Evolutionary conservation across 37 sponge, comb jelly and placozoan species (phyloP).

Genomic region (Mnemiopsis leidyi): DNA sequence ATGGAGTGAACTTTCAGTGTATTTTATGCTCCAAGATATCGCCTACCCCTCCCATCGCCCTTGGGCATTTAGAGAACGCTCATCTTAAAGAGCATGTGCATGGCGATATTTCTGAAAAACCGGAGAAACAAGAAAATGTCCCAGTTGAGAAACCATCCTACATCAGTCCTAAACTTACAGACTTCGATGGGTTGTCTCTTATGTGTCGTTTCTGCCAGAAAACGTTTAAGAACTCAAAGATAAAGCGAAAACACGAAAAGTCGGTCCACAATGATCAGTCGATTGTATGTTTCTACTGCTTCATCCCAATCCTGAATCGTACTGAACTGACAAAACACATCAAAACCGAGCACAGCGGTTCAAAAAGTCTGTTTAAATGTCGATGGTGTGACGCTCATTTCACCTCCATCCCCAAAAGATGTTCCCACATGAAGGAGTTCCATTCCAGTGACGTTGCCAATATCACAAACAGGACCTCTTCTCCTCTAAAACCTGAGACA

Average conservation of each 20-base stretch:
- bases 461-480: constrained; percentile 6
- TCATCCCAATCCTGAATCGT: constrained; percentile 48
- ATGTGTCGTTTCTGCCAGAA: constrained; percentile 65
- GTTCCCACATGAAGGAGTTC: constrained; percentile 58
- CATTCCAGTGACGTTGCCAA: constrained; percentile 60
- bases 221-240: constrained; percentile 34
- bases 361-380: constrained; percentile 60
- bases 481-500: background rate
- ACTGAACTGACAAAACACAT: constrained; percentile 65
- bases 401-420: constrained; percentile 53
- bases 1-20: constrained; percentile 36
- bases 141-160: background rate
- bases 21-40: constrained; percentile 5
- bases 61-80: background rate
- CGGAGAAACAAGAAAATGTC: background rate
- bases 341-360: constrained; percentile 56
- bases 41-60: constrained; percentile 15
- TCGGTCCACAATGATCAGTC: constrained; percentile 45
- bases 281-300: constrained; percentile 62
- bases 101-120: background rate
- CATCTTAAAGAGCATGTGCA: constrained; percentile 7
- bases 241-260: constrained; percentile 64
- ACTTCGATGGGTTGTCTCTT: constrained; percentile 20
- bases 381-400: constrained; percentile 62
- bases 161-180: constrained; percentile 15